A percentile compares a stretch with the other conserved stretches of the same genome.
phyloP scores from a whole-genome alignment of 2,888 invertebrate genomes.

The Melieria crassipennis region DNA sequence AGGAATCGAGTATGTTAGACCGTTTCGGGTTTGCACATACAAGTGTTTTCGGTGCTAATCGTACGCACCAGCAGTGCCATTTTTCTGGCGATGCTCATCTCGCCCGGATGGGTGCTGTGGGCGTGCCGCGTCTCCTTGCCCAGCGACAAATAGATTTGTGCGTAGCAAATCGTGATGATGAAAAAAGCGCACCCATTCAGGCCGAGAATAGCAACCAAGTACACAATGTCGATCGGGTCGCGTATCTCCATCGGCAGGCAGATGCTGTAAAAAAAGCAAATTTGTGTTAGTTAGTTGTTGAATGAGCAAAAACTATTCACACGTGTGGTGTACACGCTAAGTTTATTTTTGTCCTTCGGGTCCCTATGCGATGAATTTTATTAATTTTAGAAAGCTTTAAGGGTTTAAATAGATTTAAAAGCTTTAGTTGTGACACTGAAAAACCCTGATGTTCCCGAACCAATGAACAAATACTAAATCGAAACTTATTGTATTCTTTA shows the following conservation, averaged over 20 bases:
- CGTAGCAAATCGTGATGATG: slow-evolving; percentile 85
- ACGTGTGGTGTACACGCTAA: not conserved
- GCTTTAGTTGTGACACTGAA: too few species aligned
- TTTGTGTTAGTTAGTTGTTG: not conserved
- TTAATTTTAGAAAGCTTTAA: too few species aligned
- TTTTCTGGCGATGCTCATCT: slow-evolving; percentile 84
- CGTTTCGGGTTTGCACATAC: not conserved
- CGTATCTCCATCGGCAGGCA: slow-evolving; percentile 88
- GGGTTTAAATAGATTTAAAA: too few species aligned
- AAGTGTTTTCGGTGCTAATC: not conserved
- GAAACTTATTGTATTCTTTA: too few species aligned
- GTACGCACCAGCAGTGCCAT: slow-evolving; percentile 82
- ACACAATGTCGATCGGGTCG: slow-evolving; percentile 75
- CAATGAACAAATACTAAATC: too few species aligned
- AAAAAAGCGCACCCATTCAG: slow-evolving; percentile 84
- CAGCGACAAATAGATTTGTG: slow-evolving; percentile 84
- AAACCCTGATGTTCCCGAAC: too few species aligned
- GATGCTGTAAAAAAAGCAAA: slow-evolving; percentile 69
- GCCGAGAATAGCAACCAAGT: slow-evolving; percentile 78
- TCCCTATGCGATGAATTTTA: too few species aligned
- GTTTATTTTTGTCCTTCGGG: too few species aligned
- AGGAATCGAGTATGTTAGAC: not conserved
- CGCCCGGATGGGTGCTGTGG: slow-evolving; percentile 68
- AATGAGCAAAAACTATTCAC: not conserved
- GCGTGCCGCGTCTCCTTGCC: slow-evolving; percentile 73